Evolutionary conservation across 2,888 invertebrate species (phyloP).

Genomic region (Ceratothoa steindachneri): DNA sequence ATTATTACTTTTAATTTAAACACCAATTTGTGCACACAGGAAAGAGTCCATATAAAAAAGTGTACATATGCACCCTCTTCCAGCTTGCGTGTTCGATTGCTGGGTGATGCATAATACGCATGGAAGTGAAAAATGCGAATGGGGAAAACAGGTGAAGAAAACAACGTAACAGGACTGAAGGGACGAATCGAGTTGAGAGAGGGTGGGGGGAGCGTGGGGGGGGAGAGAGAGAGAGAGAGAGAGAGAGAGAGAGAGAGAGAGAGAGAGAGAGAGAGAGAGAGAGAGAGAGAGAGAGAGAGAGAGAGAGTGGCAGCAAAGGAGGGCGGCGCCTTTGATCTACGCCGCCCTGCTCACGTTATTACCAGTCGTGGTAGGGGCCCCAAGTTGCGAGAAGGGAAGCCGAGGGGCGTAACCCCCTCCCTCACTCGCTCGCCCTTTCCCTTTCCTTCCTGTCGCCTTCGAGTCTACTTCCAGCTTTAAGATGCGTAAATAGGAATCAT

Average conservation of each 20-base stretch:
- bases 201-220: conserved; percentile 3
- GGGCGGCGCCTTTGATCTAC: conserved; percentile 42
- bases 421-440: background rate
- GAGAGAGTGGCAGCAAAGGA: conserved; percentile 32
- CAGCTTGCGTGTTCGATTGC: no score
- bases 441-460: background rate
- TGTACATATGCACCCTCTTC: no score
- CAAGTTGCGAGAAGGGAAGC: background rate
- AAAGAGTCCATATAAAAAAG: no score
- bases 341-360: conserved; percentile 44
- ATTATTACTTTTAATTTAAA: no score
- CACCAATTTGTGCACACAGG: no score
- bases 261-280: conserved; percentile 11
- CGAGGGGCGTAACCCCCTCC: background rate
- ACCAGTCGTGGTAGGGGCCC: conserved; percentile 22
- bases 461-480: background rate
- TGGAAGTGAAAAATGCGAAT: no score
- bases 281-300: conserved; percentile 11
- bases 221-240: conserved; percentile 12
- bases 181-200: no score
- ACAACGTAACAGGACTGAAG: background rate
- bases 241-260: background rate
- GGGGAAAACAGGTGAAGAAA: no score
- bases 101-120: no score
- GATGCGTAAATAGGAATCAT: conserved; percentile 9